Percentiles rank a stretch among this genome's conserved stretches.
These are phyloP conservation scores for Notolepis coatsorum DNA, from an alignment of 2,797 vertebrate genomes.

Conservation along the genomic window DNA sequence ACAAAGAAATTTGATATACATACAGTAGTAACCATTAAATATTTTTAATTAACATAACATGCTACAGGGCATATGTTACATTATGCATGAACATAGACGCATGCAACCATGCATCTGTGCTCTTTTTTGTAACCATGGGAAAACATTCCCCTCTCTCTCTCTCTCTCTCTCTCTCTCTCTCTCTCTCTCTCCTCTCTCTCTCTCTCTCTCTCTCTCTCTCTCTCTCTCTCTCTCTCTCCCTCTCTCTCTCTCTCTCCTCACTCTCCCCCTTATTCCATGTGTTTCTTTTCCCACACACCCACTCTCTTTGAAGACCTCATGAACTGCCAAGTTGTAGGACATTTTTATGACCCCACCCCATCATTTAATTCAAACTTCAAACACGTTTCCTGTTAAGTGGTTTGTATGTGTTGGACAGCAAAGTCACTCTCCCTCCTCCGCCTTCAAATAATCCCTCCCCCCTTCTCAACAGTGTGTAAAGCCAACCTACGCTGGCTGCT, in stretches of 20 bases:
- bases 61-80: too few species aligned
- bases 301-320: slow-evolving; percentile 48
- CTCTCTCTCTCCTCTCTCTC: neutral
- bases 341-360: slow-evolving; percentile 39
- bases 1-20: too few species aligned
- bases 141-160: slow-evolving; percentile 18
- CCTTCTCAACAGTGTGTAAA: slow-evolving; percentile 30
- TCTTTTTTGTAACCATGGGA: neutral
- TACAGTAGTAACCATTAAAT: too few species aligned
- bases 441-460: neutral
- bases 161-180: neutral
- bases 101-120: too few species aligned
- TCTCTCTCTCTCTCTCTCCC: neutral
- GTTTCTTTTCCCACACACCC: slow-evolving; percentile 5
- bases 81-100: too few species aligned
- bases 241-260: slow-evolving; percentile 4
- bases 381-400: slow-evolving; percentile 36
- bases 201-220: neutral
- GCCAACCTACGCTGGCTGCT: too few species aligned
- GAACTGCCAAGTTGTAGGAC: slow-evolving; percentile 19
- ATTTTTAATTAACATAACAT: too few species aligned
- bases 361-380: slow-evolving; percentile 39
- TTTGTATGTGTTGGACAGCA: slow-evolving; percentile 54
- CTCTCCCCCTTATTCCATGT: too few species aligned
- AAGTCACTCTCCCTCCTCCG: slow-evolving; percentile 8